Evolutionary conservation across 2,113 vertebrate genomes (phyloP).

Genomic region (Nannospalax galili): DNA sequence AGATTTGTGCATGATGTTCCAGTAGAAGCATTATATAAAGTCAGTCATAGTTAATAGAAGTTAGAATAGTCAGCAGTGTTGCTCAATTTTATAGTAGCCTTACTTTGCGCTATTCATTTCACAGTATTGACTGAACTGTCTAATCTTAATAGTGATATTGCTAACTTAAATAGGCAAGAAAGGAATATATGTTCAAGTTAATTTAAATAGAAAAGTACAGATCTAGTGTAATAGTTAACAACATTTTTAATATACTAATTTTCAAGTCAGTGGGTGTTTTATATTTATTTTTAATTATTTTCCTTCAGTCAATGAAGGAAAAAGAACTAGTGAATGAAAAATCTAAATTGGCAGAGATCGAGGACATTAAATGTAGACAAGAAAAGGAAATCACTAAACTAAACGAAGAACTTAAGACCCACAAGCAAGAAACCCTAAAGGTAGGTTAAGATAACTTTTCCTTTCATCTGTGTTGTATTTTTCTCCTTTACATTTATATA

Average conservation of each 20-base stretch:
- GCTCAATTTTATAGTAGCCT: conserved; percentile 9
- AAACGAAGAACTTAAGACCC: conserved; percentile 88
- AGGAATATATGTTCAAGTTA: not conserved
- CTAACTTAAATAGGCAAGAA: not conserved
- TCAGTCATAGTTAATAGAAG: not conserved
- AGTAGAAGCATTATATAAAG: not conserved
- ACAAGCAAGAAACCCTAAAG: conserved; percentile 92
- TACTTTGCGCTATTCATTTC: not conserved
- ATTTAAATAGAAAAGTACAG: not conserved
- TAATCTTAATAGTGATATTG: not conserved
- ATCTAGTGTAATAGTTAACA: not conserved
- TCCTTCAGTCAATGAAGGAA: conserved; percentile 89
- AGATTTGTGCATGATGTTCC: not conserved
- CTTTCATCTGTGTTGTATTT: not conserved
- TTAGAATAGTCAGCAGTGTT: not conserved
- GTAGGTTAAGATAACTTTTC: conserved; percentile 81
- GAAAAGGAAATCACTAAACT: conserved; percentile 90
- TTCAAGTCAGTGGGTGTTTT: conserved; percentile 44
- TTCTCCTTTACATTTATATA: not conserved
- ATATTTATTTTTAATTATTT: conserved; percentile 55
- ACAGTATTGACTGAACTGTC: not conserved
- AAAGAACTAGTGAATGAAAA: conserved; percentile 93
- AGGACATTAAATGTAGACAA: conserved; percentile 88
- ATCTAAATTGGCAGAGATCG: conserved; percentile 89
- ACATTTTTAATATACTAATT: conserved; percentile 34